A percentile compares a stretch with the other conserved stretches of the same genome.
phyloP scores from a whole-genome alignment of 2,113 vertebrate species.

The Chunga burmeisteri region DNA sequence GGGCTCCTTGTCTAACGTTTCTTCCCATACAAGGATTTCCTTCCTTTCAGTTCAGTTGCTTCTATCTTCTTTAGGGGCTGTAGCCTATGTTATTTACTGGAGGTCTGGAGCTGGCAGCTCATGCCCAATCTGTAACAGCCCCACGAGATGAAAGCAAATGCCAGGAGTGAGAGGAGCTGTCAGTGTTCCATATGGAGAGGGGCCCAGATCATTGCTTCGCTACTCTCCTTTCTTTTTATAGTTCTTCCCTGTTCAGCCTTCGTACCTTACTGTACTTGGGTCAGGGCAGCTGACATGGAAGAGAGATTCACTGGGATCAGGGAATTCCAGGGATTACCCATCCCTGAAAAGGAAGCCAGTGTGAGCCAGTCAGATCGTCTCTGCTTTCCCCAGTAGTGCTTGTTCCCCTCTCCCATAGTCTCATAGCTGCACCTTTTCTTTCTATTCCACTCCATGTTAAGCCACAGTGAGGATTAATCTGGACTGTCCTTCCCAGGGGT shows the following conservation, averaged over 20 bases:
- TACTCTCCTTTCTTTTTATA: background rate
- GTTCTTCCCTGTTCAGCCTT: background rate
- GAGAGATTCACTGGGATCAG: background rate
- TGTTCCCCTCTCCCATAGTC: background rate
- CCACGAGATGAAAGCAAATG: background rate
- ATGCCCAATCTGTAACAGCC: background rate
- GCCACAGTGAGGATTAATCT: background rate
- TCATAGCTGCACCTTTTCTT: background rate
- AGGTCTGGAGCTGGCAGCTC: background rate
- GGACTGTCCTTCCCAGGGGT: background rate
- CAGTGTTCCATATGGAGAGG: background rate
- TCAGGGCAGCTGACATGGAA: background rate
- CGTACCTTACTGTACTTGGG: background rate
- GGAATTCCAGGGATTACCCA: background rate
- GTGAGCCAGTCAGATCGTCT: background rate
- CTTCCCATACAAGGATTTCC: background rate
- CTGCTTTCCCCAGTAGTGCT: background rate
- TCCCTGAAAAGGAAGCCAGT: background rate
- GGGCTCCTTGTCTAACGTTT: background rate
- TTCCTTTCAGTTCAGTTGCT: background rate
- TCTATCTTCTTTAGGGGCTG: background rate
- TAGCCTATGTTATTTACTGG: background rate
- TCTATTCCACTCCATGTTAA: background rate
- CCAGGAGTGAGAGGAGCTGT: background rate
- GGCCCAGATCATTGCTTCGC: background rate